A percentile compares a stretch with the other conserved stretches of the same genome.
Evolutionary conservation across 2,113 vertebrate species (phyloP).

Genomic region (Pteropus alecto): DNA sequence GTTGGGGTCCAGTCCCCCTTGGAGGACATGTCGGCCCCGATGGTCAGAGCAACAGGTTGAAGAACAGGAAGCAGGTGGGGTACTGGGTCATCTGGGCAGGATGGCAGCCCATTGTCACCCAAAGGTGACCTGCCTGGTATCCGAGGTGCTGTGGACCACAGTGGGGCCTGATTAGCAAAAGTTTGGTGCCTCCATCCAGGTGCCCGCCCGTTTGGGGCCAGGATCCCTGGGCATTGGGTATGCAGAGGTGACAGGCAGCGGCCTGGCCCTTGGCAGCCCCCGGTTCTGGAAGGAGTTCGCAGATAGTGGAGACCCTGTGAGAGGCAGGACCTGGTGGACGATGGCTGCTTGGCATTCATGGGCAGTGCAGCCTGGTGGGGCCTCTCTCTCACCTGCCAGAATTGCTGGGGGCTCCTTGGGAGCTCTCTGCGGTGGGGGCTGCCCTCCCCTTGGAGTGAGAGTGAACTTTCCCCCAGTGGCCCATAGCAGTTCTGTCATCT

Average conservation of each 20-base stretch:
- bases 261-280: too few species aligned
- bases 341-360: accelerated
- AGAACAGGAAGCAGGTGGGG: not conserved
- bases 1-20: not conserved
- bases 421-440: not conserved
- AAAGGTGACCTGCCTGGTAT: not conserved
- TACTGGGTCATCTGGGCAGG: not conserved
- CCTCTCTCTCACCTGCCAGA: not conserved
- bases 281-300: too few species aligned
- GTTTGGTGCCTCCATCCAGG: not conserved
- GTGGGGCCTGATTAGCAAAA: not conserved
- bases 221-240: not conserved
- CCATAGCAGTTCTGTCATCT: not conserved
- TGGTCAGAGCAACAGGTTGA: not conserved
- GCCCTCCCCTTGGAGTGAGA: not conserved
- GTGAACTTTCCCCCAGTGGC: not conserved
- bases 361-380: not conserved
- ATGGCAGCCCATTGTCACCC: not conserved
- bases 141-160: not conserved
- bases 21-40: not conserved
- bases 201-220: accelerated
- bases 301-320: not conserved
- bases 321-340: too few species aligned
- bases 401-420: not conserved
- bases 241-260: accelerated